These are phyloP conservation scores for Lochmaea crataegi DNA, from an alignment of 2,888 invertebrate genomes.

Conservation along the genomic window DNA sequence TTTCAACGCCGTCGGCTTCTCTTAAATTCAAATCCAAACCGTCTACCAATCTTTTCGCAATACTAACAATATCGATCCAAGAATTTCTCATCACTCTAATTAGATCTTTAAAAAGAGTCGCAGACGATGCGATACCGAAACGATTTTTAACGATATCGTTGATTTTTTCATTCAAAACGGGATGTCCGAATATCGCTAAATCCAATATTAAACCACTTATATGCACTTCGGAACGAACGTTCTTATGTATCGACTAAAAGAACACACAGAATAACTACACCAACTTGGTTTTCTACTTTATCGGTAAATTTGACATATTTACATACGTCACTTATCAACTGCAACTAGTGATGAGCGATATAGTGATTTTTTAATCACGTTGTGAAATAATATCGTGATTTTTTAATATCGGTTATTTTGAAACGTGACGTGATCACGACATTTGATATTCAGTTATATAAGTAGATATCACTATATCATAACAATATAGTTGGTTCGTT, in stretches of 20 bases:
- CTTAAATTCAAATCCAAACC: conserved; percentile 60
- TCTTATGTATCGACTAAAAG: conserved; percentile 66
- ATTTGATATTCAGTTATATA: too few species aligned
- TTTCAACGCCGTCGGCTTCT: conserved; percentile 52
- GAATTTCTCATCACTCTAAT: conserved; percentile 52
- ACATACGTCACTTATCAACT: too few species aligned
- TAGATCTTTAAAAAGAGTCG: conserved; percentile 46
- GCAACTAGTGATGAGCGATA: too few species aligned
- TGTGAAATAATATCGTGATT: too few species aligned
- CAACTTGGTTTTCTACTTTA: too few species aligned
- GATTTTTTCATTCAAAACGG: conserved; percentile 69
- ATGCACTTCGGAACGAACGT: conserved; percentile 64
- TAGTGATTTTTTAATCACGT: too few species aligned
- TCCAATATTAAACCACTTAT: conserved; percentile 69
- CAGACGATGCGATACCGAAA: conserved; percentile 59
- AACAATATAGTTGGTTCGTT: too few species aligned
- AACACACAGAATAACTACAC: background rate
- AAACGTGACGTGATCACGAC: too few species aligned
- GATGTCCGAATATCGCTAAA: conserved; percentile 73
- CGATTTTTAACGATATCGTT: conserved; percentile 66
- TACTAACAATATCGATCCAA: conserved; percentile 27
- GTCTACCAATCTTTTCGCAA: conserved; percentile 41
- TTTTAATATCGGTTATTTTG: too few species aligned
- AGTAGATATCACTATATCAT: too few species aligned
- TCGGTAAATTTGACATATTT: too few species aligned